A percentile compares a stretch with the other conserved stretches of the same genome.
Evolutionary conservation across 2,888 invertebrate genomes (phyloP).

Genomic region (Calephelis perditalis): DNA sequence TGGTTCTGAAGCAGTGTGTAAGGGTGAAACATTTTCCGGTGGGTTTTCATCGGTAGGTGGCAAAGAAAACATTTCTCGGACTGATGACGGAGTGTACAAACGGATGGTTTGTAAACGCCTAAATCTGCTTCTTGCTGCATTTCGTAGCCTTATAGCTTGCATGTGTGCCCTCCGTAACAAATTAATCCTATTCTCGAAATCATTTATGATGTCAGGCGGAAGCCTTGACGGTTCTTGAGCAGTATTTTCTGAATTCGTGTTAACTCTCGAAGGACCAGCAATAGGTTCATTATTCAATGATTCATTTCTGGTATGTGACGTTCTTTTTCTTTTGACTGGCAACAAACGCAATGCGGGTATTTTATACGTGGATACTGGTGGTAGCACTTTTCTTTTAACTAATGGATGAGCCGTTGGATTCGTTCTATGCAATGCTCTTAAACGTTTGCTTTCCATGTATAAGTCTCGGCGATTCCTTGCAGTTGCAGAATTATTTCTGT

Average conservation of each 20-base stretch:
- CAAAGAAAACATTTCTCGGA: constrained; percentile 61
- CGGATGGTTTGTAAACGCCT: constrained; percentile 63
- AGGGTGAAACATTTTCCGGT: constrained; percentile 38
- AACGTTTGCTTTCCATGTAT: constrained; percentile 56
- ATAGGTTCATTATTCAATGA: constrained; percentile 46
- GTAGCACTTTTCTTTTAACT: constrained; percentile 47
- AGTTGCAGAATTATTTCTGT: constrained; percentile 61
- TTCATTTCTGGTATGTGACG: constrained; percentile 34
- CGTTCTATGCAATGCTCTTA: constrained; percentile 62
- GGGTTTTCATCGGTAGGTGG: constrained; percentile 44
- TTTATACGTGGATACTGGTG: constrained; percentile 55
- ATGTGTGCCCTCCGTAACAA: constrained; percentile 63
- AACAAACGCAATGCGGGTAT: constrained; percentile 56
- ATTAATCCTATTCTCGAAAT: constrained; percentile 58
- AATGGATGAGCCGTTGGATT: constrained; percentile 62
- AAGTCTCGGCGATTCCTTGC: constrained; percentile 59
- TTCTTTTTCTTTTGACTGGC: constrained; percentile 40
- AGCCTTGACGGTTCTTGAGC: constrained; percentile 32
- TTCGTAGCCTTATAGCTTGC: constrained; percentile 58
- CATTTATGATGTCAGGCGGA: constrained; percentile 42
- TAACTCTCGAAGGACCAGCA: constrained; percentile 39
- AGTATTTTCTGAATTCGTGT: constrained; percentile 18
- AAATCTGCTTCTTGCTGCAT: constrained; percentile 59
- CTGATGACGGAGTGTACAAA: constrained; percentile 62
- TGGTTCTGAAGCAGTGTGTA: constrained; percentile 36